These are phyloP conservation scores for Torymus auratus DNA, from an alignment of 2,888 invertebrate species.

Conservation along the genomic window DNA sequence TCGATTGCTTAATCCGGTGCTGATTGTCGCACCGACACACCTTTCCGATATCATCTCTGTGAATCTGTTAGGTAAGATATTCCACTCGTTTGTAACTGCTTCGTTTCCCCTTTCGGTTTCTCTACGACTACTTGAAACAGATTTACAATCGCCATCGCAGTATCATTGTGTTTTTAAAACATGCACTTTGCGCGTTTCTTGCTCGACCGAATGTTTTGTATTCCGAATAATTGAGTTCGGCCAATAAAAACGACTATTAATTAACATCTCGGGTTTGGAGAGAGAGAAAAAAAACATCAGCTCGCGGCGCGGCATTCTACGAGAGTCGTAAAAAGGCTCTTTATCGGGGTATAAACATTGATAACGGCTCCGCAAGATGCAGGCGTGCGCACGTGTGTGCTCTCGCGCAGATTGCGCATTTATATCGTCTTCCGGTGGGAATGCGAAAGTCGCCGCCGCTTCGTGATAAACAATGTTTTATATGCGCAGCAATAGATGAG, in stretches of 20 bases:
- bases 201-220: no score
- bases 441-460: background rate
- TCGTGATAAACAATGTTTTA: constrained; percentile 41
- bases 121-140: no score
- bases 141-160: no score
- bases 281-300: background rate
- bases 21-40: constrained; percentile 15
- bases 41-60: constrained; percentile 14
- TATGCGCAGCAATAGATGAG: constrained; percentile 25
- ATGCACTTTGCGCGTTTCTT: no score
- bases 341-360: constrained; percentile 29
- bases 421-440: constrained; percentile 45
- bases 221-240: background rate
- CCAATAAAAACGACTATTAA: constrained; percentile 19
- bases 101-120: background rate
- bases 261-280: background rate
- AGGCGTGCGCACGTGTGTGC: constrained; percentile 13
- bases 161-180: no score
- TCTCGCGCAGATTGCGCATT: constrained; percentile 28
- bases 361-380: constrained; percentile 32
- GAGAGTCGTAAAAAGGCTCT: constrained; percentile 5
- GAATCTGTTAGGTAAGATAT: constrained; percentile 10
- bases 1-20: constrained; percentile 31
- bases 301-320: background rate
- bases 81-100: background rate